phyloP scores from a whole-genome alignment of 2,888 invertebrate species.

The Ditula angustiorana region DNA sequence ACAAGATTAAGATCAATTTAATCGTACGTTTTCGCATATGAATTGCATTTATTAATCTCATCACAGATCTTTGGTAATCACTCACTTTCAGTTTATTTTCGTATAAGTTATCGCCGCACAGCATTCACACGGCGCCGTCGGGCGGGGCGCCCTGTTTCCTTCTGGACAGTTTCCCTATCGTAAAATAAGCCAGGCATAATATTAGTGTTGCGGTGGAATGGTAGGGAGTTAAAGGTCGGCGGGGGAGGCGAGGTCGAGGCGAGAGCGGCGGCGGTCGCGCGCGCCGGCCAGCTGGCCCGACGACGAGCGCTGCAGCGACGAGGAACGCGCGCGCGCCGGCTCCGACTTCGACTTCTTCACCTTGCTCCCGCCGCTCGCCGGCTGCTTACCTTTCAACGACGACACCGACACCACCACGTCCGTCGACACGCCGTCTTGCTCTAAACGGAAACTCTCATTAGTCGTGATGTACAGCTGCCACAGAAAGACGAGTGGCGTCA shows the following conservation, averaged over 20 bases:
- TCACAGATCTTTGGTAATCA: conserved; percentile 37
- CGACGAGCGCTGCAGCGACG: conserved; percentile 76
- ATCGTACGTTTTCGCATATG: conserved; percentile 18
- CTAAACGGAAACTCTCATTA: conserved; percentile 48
- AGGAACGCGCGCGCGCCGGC: conserved; percentile 70
- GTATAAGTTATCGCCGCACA: conserved; percentile 19
- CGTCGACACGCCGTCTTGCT: conserved; percentile 73
- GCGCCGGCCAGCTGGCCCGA: conserved; percentile 69
- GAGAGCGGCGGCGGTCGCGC: conserved; percentile 73
- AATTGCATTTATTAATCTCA: conserved; percentile 24
- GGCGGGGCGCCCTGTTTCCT: conserved; percentile 19
- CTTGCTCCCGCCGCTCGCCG: conserved; percentile 78
- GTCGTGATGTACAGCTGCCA: neutral
- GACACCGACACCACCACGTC: conserved; percentile 78
- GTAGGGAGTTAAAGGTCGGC: conserved; percentile 61
- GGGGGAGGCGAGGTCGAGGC: conserved; percentile 74
- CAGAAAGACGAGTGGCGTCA: neutral
- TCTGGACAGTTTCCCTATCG: conserved; percentile 29
- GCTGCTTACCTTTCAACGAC: conserved; percentile 79
- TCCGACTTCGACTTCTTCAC: conserved; percentile 80
- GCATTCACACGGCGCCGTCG: conserved; percentile 8
- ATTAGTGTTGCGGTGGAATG: conserved; percentile 20
- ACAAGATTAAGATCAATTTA: conserved; percentile 21
- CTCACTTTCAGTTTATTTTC: conserved; percentile 39
- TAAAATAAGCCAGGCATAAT: conserved; percentile 35